Conservation (phyloP, 2,888 invertebrate species). For the Mesorhabditis belari region DNA sequence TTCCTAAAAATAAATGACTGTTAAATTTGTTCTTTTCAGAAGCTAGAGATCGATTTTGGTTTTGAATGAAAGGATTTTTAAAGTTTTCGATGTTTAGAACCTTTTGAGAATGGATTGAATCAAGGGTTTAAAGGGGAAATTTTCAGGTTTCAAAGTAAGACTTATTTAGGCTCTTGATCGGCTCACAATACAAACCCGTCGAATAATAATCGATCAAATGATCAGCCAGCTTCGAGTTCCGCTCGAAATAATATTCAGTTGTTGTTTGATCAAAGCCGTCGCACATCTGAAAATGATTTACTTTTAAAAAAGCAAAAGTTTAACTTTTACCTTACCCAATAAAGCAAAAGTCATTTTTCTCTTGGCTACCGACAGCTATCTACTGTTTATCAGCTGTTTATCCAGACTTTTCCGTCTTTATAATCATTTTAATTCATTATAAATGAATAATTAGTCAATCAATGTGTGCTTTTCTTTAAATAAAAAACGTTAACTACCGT, state of each 20-base stretch:
- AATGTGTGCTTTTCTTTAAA: no score
- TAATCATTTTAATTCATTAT: no score
- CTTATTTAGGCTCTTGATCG: not conserved
- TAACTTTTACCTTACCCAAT: not conserved
- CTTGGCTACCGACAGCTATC: not conserved
- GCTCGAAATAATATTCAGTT: constrained; percentile 48
- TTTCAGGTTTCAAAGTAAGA: not conserved
- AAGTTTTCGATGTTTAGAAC: not conserved
- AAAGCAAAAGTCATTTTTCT: not conserved
- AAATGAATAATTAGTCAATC: no score
- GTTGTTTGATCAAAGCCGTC: constrained; percentile 39
- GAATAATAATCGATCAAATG: constrained; percentile 48
- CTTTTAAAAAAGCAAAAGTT: not conserved
- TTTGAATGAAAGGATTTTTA: not conserved
- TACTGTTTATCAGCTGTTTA: not conserved
- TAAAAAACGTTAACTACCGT: no score
- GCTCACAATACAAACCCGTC: constrained; percentile 25
- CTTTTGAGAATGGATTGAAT: no score
- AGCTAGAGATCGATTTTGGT: not conserved
- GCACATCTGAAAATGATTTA: not conserved
- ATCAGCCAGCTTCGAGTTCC: constrained; percentile 42
- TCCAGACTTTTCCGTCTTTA: not conserved
- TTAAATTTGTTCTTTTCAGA: not conserved
- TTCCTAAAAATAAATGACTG: constrained; percentile 12
- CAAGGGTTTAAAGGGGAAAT: no score